A percentile compares a stretch with the other conserved stretches of the same genome.
These are phyloP conservation scores for Penaeus vannamei DNA, from an alignment of 1,140 invertebrate species.

Conservation along the genomic window DNA sequence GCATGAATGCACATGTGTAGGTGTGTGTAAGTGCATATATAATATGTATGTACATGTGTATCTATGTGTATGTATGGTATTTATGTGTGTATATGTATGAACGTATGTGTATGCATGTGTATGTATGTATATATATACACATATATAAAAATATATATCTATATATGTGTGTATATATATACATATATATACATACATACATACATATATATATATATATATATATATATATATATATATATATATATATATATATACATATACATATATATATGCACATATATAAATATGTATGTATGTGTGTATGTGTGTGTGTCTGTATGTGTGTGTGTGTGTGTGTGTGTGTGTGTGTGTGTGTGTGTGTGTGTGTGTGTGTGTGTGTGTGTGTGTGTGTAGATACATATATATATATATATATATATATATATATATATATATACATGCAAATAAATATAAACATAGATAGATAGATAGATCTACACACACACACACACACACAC, in stretches of 20 bases:
- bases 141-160: background rate
- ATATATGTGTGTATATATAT: background rate
- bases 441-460: background rate
- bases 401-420: slow-evolving; percentile 8
- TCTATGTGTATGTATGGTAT: background rate
- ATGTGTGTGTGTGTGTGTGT: background rate
- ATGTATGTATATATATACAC: background rate
- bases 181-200: background rate
- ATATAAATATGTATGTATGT: background rate
- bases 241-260: background rate
- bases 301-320: background rate
- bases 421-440: background rate
- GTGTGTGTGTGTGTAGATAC: background rate
- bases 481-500: background rate
- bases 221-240: slow-evolving; percentile 7
- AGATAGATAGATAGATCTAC: background rate
- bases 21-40: background rate
- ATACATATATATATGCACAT: background rate
- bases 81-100: background rate
- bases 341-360: background rate
- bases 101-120: background rate
- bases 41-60: background rate
- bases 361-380: background rate
- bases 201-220: slow-evolving; percentile 17
- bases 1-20: background rate